Evolutionary conservation across 2,797 vertebrate genomes (phyloP).

Genomic region (Chelon labrosus): DNA sequence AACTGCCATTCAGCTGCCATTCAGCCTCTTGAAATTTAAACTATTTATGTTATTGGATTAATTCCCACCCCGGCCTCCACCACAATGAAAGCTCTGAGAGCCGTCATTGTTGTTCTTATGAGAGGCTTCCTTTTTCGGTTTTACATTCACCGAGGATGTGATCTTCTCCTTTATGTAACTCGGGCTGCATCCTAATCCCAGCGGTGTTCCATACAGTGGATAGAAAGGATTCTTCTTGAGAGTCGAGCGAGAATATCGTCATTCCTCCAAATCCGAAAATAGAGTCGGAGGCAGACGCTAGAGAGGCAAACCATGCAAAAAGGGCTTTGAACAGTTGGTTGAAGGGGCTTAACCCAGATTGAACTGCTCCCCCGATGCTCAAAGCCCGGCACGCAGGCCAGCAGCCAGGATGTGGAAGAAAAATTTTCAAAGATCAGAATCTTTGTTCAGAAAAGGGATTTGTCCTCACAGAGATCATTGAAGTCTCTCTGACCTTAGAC

Average conservation of each 20-base stretch:
- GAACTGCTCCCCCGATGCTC: slow-evolving; percentile 54
- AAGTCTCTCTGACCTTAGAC: slow-evolving; percentile 41
- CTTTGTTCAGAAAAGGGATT: slow-evolving; percentile 42
- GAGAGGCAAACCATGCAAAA: slow-evolving; percentile 53
- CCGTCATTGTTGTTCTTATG: slow-evolving; percentile 21
- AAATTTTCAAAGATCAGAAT: slow-evolving; percentile 42
- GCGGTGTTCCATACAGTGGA: slow-evolving; percentile 34
- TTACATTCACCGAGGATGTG: slow-evolving; percentile 21
- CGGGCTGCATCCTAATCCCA: slow-evolving; percentile 50
- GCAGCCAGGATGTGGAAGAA: slow-evolving; percentile 21
- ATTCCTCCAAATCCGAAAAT: slow-evolving; percentile 57
- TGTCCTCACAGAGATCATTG: slow-evolving; percentile 48
- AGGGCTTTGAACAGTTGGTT: slow-evolving; percentile 59
- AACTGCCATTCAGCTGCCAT: slow-evolving; percentile 6
- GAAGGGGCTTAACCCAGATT: slow-evolving; percentile 66
- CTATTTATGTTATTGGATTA: slow-evolving; percentile 11
- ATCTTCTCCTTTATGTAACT: slow-evolving; percentile 53
- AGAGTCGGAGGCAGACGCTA: slow-evolving; percentile 41
- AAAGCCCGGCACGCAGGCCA: slow-evolving; percentile 37
- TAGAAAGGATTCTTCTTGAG: slow-evolving; percentile 51
- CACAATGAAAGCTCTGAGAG: slow-evolving; percentile 13
- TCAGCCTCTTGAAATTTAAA: slow-evolving; percentile 7
- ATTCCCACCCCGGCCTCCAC: slow-evolving; percentile 11
- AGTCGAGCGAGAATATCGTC: slow-evolving; percentile 27
- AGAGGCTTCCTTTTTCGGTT: slow-evolving; percentile 46